Evolutionary conservation across 2,888 invertebrate genomes (phyloP).

Genomic region (Dugesia japonica): DNA sequence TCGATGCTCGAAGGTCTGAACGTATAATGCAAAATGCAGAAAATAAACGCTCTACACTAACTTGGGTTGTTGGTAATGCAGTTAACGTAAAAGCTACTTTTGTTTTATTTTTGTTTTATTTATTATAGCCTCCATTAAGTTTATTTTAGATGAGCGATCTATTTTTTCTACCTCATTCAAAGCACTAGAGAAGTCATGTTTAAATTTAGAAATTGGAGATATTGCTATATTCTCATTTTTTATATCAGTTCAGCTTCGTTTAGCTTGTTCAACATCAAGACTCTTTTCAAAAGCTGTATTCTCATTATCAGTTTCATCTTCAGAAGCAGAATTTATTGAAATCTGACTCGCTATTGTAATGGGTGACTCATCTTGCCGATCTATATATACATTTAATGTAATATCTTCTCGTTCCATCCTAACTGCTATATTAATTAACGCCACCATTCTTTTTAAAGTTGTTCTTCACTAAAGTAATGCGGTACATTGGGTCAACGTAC

Average conservation of each 20-base stretch:
- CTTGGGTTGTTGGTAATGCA: too few relatives aligned
- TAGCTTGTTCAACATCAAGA: conserved; percentile 5
- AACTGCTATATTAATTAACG: neutral
- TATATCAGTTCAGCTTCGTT: neutral
- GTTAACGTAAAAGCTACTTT: too few relatives aligned
- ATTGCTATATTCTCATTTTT: neutral
- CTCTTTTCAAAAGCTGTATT: neutral
- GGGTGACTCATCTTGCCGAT: neutral
- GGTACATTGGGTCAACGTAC: neutral
- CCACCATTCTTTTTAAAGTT: neutral
- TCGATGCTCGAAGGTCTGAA: too few relatives aligned
- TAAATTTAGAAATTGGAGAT: conserved; percentile 7
- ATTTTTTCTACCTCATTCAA: conserved; percentile 11
- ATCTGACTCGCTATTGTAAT: neutral
- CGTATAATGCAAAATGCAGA: too few relatives aligned
- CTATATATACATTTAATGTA: neutral
- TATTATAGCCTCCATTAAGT: neutral
- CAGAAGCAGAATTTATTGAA: conserved; percentile 1
- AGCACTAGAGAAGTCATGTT: neutral
- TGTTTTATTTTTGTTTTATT: too few relatives aligned
- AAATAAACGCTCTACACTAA: too few relatives aligned
- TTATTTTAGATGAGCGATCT: neutral
- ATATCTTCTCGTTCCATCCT: neutral
- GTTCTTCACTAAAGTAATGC: neutral
- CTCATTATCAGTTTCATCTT: neutral